Evolutionary conservation across 2,888 invertebrate species (phyloP).

Genomic region (Euproctis similis): DNA sequence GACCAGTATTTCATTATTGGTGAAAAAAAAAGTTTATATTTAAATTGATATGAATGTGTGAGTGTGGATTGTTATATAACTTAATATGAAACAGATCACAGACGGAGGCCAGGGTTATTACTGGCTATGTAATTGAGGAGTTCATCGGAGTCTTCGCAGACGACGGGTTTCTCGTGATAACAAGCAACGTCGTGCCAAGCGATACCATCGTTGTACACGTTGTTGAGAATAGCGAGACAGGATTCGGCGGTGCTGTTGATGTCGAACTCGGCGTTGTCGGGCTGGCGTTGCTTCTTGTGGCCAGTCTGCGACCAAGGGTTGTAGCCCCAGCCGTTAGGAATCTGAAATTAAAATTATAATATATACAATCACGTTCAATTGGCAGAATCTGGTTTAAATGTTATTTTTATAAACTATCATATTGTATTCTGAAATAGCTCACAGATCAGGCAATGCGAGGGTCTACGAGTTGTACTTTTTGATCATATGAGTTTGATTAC

Average conservation of each 20-base stretch:
- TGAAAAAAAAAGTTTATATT: too few species aligned
- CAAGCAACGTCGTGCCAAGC: constrained; percentile 96
- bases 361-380: too few species aligned
- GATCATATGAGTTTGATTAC: too few species aligned
- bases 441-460: too few species aligned
- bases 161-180: constrained; percentile 93
- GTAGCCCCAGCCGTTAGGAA: constrained; percentile 84
- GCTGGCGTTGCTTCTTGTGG: constrained; percentile 91
- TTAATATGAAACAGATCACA: constrained; percentile 69
- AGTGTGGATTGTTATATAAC: constrained; percentile 12
- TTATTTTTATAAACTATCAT: too few species aligned
- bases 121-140: constrained; percentile 88
- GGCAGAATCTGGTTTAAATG: too few species aligned
- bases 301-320: constrained; percentile 94
- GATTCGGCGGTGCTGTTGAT: constrained; percentile 92
- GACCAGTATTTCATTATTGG: neutral
- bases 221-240: constrained; percentile 90
- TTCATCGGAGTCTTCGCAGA: constrained; percentile 93
- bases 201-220: constrained; percentile 94
- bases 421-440: too few species aligned
- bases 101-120: constrained; percentile 88
- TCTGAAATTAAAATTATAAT: too few species aligned
- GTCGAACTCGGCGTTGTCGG: constrained; percentile 93
- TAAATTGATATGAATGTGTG: constrained; percentile 3
- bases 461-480: too few species aligned